phyloP scores from a whole-genome alignment of 2,113 vertebrate species.

The Chlorodrepanis virens region DNA sequence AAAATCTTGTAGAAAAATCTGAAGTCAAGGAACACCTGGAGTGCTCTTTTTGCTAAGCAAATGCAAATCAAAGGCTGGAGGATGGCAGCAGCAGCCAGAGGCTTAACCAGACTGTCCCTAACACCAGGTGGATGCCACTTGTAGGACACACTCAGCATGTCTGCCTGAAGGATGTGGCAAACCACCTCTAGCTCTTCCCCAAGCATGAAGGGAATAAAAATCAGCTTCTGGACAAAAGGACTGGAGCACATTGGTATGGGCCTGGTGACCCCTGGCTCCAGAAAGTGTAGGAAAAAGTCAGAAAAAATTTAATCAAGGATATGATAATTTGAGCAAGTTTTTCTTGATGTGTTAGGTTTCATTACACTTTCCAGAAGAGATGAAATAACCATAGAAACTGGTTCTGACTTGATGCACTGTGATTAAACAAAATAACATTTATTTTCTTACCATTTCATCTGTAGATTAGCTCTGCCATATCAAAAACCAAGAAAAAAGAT shows the following conservation, averaged over 20 bases:
- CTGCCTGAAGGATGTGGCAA: background rate
- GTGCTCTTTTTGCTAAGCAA: background rate
- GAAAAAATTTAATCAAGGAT: background rate
- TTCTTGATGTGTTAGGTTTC: background rate
- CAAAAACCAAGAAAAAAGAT: background rate
- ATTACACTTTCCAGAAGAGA: background rate
- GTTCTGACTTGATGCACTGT: background rate
- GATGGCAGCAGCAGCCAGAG: background rate
- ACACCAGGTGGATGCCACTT: background rate
- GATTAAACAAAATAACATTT: background rate
- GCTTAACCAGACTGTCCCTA: background rate
- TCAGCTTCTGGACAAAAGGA: background rate
- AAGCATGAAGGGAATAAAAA: background rate
- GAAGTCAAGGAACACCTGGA: background rate
- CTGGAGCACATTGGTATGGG: background rate
- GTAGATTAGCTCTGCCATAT: background rate
- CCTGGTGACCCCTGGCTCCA: background rate
- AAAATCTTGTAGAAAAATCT: background rate
- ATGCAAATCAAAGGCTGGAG: background rate
- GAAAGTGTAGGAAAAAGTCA: background rate
- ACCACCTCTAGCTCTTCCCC: background rate
- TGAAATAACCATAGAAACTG: background rate
- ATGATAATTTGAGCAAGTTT: background rate
- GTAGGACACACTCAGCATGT: fast-evolving
- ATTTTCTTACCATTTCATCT: background rate